Percentiles rank a stretch among this genome's conserved stretches.
Conservation (phyloP, 2,888 invertebrate genomes). For the Deilephila porcellus region DNA sequence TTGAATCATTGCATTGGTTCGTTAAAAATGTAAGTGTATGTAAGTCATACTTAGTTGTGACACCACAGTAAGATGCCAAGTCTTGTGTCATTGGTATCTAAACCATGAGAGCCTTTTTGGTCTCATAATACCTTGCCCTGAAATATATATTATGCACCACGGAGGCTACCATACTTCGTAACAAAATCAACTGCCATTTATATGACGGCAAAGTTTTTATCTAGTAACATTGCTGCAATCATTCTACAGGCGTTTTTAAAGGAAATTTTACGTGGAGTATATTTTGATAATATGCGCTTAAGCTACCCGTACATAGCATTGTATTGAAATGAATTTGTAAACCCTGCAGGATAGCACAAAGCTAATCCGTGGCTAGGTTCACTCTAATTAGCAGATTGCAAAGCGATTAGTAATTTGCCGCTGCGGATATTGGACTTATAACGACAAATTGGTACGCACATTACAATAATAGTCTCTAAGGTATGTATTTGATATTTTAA, state of each 20-base stretch:
- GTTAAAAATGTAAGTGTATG: not conserved
- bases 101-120: too few species aligned
- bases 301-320: not conserved
- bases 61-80: not conserved
- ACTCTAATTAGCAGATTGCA: not conserved
- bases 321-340: not conserved
- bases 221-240: not conserved
- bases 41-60: not conserved
- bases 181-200: not conserved
- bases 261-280: not conserved
- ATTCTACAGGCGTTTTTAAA: conserved; percentile 2
- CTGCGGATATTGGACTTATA: not conserved
- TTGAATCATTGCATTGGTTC: not conserved
- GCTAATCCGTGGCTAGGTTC: not conserved
- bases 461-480: too few species aligned
- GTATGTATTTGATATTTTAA: too few species aligned
- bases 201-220: not conserved
- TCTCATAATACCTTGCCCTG: too few species aligned
- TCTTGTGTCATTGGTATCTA: not conserved
- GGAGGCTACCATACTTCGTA: not conserved
- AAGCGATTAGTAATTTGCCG: not conserved
- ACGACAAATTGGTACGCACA: not conserved
- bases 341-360: not conserved
- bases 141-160: not conserved
- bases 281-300: not conserved